These are phyloP conservation scores for Melitaea athalia DNA, from an alignment of 2,888 invertebrate genomes.

Conservation along the genomic window DNA sequence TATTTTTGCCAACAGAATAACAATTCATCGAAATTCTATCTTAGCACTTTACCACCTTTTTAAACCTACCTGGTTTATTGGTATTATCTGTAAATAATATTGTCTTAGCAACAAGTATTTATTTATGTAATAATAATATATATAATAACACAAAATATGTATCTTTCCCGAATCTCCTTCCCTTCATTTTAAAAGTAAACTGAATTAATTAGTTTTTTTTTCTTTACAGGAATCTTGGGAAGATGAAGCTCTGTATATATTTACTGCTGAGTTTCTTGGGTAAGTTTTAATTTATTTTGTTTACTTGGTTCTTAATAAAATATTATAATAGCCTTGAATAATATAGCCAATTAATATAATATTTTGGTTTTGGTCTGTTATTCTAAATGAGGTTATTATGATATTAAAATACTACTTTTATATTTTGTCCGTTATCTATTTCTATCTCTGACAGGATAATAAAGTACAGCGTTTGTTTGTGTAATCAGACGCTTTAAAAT, in stretches of 20 bases:
- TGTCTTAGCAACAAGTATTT: too few relatives aligned
- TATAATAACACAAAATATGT: neutral
- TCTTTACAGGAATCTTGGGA: constrained; percentile 70
- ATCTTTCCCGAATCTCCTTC: neutral
- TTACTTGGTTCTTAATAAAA: neutral
- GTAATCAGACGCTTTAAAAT: too few relatives aligned
- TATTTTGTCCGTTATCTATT: too few relatives aligned
- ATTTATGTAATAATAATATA: too few relatives aligned
- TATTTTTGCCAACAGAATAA: too few relatives aligned
- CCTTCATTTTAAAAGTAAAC: constrained; percentile 36
- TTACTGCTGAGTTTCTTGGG: constrained; percentile 78
- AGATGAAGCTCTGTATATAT: constrained; percentile 77
- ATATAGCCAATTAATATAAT: neutral
- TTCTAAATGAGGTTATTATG: neutral
- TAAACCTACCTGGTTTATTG: too few relatives aligned
- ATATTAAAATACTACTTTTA: too few relatives aligned
- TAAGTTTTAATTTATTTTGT: constrained; percentile 54
- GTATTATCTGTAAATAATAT: too few relatives aligned
- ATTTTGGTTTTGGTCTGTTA: neutral
- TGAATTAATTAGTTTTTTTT: constrained; percentile 46
- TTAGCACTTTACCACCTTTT: too few relatives aligned
- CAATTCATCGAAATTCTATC: too few relatives aligned
- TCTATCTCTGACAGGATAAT: too few relatives aligned
- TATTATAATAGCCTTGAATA: neutral
- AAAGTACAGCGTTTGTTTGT: too few relatives aligned